phyloP scores from a whole-genome alignment of 2,113 vertebrate species.

The Phaethornis superciliosus region DNA sequence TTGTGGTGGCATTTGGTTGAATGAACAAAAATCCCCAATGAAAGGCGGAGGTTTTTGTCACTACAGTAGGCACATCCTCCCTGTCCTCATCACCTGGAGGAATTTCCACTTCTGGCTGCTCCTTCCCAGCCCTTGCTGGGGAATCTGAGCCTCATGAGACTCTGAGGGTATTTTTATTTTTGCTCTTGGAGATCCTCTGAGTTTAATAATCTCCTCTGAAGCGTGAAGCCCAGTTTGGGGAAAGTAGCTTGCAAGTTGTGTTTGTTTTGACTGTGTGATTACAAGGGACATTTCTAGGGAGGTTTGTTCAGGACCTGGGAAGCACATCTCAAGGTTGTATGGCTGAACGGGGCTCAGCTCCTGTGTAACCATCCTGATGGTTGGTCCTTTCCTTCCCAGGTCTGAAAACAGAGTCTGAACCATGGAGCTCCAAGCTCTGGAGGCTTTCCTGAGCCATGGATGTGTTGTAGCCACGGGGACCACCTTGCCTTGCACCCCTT shows the following conservation, averaged over 20 bases:
- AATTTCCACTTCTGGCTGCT: accelerated
- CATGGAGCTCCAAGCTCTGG: background rate
- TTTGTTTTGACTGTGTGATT: background rate
- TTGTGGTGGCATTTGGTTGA: accelerated
- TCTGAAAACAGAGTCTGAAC: background rate
- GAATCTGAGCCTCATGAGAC: background rate
- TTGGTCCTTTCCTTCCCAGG: accelerated
- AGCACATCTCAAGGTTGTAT: background rate
- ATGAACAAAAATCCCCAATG: background rate
- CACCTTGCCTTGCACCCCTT: background rate
- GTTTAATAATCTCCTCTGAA: background rate
- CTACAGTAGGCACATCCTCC: background rate
- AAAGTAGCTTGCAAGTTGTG: background rate
- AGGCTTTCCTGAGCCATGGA: background rate
- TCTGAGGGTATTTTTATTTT: background rate
- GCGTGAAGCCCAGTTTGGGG: background rate
- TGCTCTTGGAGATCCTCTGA: background rate
- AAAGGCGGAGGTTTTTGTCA: background rate
- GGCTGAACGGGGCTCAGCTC: background rate
- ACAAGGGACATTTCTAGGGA: background rate
- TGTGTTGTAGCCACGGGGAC: background rate
- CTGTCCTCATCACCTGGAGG: background rate
- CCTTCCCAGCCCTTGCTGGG: accelerated
- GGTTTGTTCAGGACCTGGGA: background rate
- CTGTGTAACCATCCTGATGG: background rate